Percentiles rank a stretch among this genome's conserved stretches.
These are phyloP conservation scores for Monomorium pharaonis DNA, from an alignment of 1,140 invertebrate genomes.

Conservation along the genomic window DNA sequence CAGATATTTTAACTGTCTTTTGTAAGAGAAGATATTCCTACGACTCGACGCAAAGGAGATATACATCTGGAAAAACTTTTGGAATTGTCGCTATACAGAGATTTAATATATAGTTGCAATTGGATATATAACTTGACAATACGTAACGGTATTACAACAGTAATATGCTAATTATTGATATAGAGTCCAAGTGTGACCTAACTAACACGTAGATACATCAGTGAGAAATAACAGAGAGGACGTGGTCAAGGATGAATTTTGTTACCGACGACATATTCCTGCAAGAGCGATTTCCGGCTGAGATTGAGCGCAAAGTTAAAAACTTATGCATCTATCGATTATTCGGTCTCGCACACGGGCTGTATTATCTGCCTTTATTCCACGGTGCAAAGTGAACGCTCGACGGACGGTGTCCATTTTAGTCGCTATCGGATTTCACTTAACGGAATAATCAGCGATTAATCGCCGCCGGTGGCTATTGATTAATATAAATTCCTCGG, in stretches of 20 bases:
- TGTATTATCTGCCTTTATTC: constrained; percentile 41
- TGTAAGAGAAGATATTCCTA: not conserved
- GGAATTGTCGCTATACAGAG: not conserved
- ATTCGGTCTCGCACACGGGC: constrained; percentile 9
- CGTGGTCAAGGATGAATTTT: not conserved
- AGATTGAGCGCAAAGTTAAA: constrained; percentile 10
- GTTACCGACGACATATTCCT: not conserved
- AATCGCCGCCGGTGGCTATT: constrained; percentile 46
- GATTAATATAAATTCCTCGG: constrained; percentile 54
- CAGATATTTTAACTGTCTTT: not conserved
- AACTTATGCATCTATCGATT: constrained; percentile 42
- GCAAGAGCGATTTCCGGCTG: not conserved
- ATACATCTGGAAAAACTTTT: not conserved
- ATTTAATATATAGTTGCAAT: no score
- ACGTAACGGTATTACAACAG: not conserved
- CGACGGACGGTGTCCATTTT: constrained; percentile 47
- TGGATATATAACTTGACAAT: not conserved
- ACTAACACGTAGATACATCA: not conserved
- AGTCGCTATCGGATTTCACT: constrained; percentile 57
- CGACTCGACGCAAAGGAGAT: not conserved
- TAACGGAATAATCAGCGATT: constrained; percentile 56
- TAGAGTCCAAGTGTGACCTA: not conserved
- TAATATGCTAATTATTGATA: not conserved
- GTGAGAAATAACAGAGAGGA: not conserved
- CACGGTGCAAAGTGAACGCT: constrained; percentile 21